Percentiles rank a stretch among this genome's conserved stretches.
phyloP scores from a whole-genome alignment of 1,140 invertebrate genomes.

The Zaprionus capensis region DNA sequence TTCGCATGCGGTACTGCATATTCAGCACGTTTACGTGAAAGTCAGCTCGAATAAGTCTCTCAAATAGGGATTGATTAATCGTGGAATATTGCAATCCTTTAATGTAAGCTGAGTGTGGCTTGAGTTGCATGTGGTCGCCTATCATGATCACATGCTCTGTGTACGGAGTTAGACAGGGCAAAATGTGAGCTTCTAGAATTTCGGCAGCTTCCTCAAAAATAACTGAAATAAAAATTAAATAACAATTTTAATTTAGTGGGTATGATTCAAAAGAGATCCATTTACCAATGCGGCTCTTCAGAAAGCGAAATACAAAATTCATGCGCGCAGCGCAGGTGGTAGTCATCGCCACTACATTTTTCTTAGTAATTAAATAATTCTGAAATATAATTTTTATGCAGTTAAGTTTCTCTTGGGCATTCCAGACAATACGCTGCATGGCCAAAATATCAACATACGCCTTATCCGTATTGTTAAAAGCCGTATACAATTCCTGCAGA shows the following conservation, averaged over 20 bases:
- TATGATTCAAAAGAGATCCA: background rate
- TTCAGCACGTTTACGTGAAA: slow-evolving; percentile 85
- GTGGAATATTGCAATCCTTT: background rate
- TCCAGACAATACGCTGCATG: slow-evolving; percentile 25
- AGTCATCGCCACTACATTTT: slow-evolving; percentile 89
- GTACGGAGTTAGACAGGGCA: slow-evolving; percentile 87
- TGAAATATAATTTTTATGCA: slow-evolving; percentile 68
- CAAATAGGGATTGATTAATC: slow-evolving; percentile 89
- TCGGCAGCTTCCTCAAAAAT: slow-evolving; percentile 94
- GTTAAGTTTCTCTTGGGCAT: slow-evolving; percentile 58
- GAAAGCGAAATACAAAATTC: slow-evolving; percentile 85
- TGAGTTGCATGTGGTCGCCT: slow-evolving; percentile 91
- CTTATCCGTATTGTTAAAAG: slow-evolving; percentile 78
- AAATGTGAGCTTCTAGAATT: slow-evolving; percentile 90
- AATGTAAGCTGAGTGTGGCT: slow-evolving; percentile 87
- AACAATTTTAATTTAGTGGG: background rate
- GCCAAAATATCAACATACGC: slow-evolving; percentile 74
- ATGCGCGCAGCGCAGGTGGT: slow-evolving; percentile 90
- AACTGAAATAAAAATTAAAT: slow-evolving; percentile 22
- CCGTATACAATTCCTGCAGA: slow-evolving; percentile 58
- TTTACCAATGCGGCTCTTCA: slow-evolving; percentile 31
- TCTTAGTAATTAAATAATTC: slow-evolving; percentile 54
- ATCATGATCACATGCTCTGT: slow-evolving; percentile 93
- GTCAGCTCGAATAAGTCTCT: slow-evolving; percentile 88
- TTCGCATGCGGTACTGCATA: slow-evolving; percentile 89